A percentile compares a stretch with the other conserved stretches of the same genome.
These are phyloP conservation scores for Monoplex corrugatus DNA, from an alignment of 2,888 invertebrate species.

Conservation along the genomic window DNA sequence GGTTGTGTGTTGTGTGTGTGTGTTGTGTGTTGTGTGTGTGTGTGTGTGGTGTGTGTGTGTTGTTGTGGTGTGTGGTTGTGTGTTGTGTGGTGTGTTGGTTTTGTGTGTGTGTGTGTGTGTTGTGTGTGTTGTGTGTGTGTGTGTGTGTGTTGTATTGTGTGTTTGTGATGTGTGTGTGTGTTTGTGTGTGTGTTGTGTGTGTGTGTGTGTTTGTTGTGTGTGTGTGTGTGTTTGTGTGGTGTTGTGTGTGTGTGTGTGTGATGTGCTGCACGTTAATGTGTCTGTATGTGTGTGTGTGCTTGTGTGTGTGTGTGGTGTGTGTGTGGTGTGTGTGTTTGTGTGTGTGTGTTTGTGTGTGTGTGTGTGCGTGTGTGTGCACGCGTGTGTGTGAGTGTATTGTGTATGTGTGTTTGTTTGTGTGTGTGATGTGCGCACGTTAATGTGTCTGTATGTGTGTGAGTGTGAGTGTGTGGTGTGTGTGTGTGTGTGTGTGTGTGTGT, in stretches of 20 bases:
- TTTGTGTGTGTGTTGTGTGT: background rate
- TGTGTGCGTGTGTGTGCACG: no score
- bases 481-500: slow-evolving; percentile 7
- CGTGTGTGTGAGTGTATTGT: background rate
- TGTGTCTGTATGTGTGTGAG: background rate
- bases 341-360: no score
- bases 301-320: background rate
- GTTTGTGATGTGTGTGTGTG: slow-evolving; percentile 13
- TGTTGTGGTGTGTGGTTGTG: background rate
- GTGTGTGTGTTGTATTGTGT: slow-evolving; percentile 13
- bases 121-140: background rate
- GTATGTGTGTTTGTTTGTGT: background rate
- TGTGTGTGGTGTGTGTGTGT: background rate
- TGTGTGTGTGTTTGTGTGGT: background rate
- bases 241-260: background rate
- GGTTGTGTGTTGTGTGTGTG: background rate
- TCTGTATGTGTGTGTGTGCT: background rate
- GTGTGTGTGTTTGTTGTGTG: background rate
- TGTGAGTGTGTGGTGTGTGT: slow-evolving; percentile 2
- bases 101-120: background rate
- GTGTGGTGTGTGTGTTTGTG: background rate
- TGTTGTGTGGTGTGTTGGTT: no score
- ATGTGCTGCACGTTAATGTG: background rate
- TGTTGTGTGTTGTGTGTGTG: background rate
- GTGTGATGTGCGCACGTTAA: no score